These are phyloP conservation scores for Cottoperca gobio DNA, from an alignment of 2,797 vertebrate species.

Conservation along the genomic window DNA sequence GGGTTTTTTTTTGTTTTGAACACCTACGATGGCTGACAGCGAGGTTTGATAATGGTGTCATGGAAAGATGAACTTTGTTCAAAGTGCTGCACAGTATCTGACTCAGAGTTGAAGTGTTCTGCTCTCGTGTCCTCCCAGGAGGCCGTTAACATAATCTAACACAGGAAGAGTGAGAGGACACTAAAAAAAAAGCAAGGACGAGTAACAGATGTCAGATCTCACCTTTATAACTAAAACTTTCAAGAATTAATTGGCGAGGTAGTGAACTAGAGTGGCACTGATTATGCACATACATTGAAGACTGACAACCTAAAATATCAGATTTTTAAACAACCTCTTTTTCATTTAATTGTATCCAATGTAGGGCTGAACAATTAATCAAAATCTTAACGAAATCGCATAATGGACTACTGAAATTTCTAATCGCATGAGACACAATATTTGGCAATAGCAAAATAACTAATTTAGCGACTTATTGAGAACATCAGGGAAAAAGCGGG, in stretches of 20 bases:
- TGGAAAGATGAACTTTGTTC: constrained; percentile 17
- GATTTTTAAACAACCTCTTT: not conserved
- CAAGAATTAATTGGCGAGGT: not conserved
- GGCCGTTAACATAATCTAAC: constrained; percentile 25
- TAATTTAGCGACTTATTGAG: no score
- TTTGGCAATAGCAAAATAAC: no score
- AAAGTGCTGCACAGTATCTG: constrained; percentile 28
- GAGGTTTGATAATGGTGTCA: constrained; percentile 33
- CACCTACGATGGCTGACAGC: constrained; percentile 44
- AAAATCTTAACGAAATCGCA: no score
- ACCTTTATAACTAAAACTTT: not conserved
- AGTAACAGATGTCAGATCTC: not conserved
- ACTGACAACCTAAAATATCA: not conserved
- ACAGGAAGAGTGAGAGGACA: constrained; percentile 9
- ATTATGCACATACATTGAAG: not conserved
- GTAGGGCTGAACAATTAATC: no score
- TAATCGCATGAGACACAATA: no score
- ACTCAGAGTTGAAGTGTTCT: constrained; percentile 45
- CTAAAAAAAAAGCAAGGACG: not conserved
- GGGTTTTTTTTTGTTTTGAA: constrained; percentile 11
- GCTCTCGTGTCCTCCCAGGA: constrained; percentile 28
- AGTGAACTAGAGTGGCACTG: not conserved
- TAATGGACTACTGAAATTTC: no score
- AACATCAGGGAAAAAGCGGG: no score
- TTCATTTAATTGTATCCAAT: not conserved